Conservation (phyloP, 2,113 vertebrate genomes). For the Hiodon alosoides region DNA sequence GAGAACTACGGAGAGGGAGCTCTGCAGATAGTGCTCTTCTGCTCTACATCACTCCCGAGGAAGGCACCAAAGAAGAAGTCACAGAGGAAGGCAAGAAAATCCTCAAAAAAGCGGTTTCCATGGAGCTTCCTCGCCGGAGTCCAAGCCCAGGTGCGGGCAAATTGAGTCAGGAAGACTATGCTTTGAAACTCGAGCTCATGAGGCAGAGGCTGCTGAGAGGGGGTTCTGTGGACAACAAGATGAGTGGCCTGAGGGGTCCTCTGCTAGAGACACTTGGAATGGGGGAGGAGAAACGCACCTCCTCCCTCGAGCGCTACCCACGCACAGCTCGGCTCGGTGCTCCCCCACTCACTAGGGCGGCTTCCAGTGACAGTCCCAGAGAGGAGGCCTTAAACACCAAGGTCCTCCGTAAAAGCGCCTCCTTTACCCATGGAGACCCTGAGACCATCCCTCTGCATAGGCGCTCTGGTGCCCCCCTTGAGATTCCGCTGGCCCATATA, state of each 20-base stretch:
- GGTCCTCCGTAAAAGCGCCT: constrained; percentile 84
- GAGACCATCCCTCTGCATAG: constrained; percentile 82
- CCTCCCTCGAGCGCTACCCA: constrained; percentile 52
- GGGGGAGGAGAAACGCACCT: constrained; percentile 63
- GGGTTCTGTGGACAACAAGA: constrained; percentile 76
- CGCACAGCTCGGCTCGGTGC: constrained; percentile 59
- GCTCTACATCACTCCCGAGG: constrained; percentile 58
- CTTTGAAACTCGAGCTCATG: constrained; percentile 86
- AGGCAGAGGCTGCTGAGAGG: constrained; percentile 83
- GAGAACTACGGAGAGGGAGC: constrained; percentile 80
- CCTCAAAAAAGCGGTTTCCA: constrained; percentile 80
- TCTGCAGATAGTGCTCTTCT: constrained; percentile 84
- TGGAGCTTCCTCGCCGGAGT: constrained; percentile 74
- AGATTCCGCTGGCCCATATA: constrained; percentile 81
- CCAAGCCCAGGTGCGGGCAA: constrained; percentile 74
- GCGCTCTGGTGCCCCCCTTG: constrained; percentile 81
- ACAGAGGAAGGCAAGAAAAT: constrained; percentile 54
- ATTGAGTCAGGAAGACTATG: constrained; percentile 78
- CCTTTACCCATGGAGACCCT: constrained; percentile 85
- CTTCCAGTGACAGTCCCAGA: constrained; percentile 76
- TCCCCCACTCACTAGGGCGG: constrained; percentile 72
- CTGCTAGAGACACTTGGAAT: constrained; percentile 85
- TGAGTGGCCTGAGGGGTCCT: constrained; percentile 89
- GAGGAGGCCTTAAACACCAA: constrained; percentile 63
- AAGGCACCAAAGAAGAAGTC: constrained; percentile 44